These are phyloP conservation scores for Eulemur macaco DNA, from an alignment of 2,113 vertebrate species.

Conservation along the genomic window DNA sequence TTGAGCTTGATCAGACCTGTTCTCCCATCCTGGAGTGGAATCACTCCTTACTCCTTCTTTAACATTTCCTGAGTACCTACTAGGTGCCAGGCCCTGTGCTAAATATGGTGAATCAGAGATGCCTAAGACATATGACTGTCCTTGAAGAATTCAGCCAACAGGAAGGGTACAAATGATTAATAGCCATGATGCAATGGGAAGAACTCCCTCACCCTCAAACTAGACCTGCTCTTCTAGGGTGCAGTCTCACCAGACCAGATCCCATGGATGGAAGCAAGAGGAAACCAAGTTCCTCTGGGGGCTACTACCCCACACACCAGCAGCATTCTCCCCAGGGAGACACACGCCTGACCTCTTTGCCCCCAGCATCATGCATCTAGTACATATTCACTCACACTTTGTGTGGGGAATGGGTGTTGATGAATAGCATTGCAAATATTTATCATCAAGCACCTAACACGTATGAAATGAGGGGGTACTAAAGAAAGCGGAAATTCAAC, in stretches of 20 bases:
- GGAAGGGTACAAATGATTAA: constrained; percentile 40
- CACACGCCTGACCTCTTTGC: background rate
- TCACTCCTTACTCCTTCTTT: background rate
- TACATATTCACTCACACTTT: background rate
- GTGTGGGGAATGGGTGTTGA: background rate
- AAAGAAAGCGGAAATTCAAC: background rate
- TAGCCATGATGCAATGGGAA: background rate
- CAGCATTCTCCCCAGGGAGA: background rate
- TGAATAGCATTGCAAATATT: background rate
- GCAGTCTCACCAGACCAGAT: background rate
- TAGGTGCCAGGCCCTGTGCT: background rate
- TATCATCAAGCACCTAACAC: background rate
- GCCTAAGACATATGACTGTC: background rate
- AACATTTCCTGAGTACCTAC: constrained; percentile 7
- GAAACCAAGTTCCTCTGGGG: background rate
- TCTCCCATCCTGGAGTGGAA: background rate
- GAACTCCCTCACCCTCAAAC: background rate
- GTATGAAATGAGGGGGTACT: background rate
- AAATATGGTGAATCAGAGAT: background rate
- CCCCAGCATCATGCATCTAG: background rate
- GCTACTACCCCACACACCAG: background rate
- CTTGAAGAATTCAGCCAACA: constrained; percentile 11
- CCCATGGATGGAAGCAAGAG: background rate
- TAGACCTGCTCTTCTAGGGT: background rate
- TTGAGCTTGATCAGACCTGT: background rate